phyloP scores from a whole-genome alignment of 2,113 vertebrate genomes.

The Epinephelus moara region DNA sequence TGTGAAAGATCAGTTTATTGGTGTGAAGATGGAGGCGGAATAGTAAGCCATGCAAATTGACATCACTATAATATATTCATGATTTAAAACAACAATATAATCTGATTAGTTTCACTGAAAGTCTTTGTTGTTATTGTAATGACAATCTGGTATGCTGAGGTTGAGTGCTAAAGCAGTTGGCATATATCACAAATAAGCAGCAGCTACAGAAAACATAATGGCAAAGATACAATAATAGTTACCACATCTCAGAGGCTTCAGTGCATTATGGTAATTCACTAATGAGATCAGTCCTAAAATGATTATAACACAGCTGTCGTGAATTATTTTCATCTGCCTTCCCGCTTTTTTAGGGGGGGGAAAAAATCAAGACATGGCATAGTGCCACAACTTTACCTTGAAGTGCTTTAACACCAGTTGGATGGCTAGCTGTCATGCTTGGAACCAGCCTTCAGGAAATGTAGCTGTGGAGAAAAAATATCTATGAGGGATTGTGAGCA shows the following conservation, averaged over 20 bases:
- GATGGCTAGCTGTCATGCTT: conserved; percentile 56
- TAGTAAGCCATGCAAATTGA: conserved; percentile 44
- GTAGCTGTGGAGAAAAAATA: conserved; percentile 42
- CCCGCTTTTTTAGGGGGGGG: neutral
- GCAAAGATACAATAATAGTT: conserved; percentile 34
- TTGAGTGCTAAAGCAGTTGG: conserved; percentile 52
- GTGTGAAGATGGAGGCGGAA: conserved; percentile 24
- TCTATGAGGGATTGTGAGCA: conserved; percentile 45
- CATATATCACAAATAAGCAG: conserved; percentile 73
- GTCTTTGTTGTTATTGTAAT: conserved; percentile 66
- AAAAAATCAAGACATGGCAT: conserved; percentile 12
- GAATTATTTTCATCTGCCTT: conserved; percentile 26
- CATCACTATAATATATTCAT: conserved; percentile 43
- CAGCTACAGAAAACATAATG: conserved; percentile 58
- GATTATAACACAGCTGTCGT: conserved; percentile 59
- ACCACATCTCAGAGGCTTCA: conserved; percentile 51
- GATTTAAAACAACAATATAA: conserved; percentile 49
- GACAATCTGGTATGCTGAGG: conserved; percentile 62
- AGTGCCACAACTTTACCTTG: conserved; percentile 36
- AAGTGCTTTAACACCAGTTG: conserved; percentile 42
- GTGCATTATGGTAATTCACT: conserved; percentile 71
- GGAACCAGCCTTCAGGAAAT: conserved; percentile 58
- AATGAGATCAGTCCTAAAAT: conserved; percentile 65
- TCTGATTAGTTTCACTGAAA: conserved; percentile 70
- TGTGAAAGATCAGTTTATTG: conserved; percentile 2